phyloP scores from a whole-genome alignment of 2,797 vertebrate genomes.

The Siniperca obscura region DNA sequence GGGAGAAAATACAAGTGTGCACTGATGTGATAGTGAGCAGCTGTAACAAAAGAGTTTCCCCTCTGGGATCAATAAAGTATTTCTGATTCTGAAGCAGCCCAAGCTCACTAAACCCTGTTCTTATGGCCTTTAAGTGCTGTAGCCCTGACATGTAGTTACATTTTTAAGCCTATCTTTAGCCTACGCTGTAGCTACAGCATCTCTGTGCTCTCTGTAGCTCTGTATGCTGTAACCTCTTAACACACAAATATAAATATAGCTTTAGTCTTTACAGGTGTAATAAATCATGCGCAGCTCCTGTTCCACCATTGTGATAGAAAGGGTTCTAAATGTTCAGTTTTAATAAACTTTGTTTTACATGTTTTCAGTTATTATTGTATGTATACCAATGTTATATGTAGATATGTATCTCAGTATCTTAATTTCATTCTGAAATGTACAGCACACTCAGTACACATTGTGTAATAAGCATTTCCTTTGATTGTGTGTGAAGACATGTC shows the following conservation, averaged over 20 bases:
- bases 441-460: background rate
- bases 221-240: background rate
- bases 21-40: too few relatives aligned
- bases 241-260: background rate
- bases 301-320: background rate
- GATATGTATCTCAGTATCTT: background rate
- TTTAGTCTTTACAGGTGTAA: conserved; percentile 14
- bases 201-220: background rate
- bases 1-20: background rate
- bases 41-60: too few relatives aligned
- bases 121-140: background rate
- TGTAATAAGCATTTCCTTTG: conserved; percentile 22
- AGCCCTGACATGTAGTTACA: background rate
- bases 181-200: background rate
- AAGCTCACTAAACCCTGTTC: background rate
- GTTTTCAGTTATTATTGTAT: background rate
- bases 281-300: background rate
- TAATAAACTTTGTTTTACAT: background rate
- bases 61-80: too few relatives aligned
- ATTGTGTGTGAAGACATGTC: conserved; percentile 40
- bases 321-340: background rate
- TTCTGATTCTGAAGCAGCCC: background rate
- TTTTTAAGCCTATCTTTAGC: background rate
- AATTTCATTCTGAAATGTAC: conserved; percentile 1
- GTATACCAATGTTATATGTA: background rate